Evolutionary conservation across 1,140 invertebrate species (phyloP), one percentile per base, ranked within the genome.

Genomic region (Neodiprion pinetum): DNA sequence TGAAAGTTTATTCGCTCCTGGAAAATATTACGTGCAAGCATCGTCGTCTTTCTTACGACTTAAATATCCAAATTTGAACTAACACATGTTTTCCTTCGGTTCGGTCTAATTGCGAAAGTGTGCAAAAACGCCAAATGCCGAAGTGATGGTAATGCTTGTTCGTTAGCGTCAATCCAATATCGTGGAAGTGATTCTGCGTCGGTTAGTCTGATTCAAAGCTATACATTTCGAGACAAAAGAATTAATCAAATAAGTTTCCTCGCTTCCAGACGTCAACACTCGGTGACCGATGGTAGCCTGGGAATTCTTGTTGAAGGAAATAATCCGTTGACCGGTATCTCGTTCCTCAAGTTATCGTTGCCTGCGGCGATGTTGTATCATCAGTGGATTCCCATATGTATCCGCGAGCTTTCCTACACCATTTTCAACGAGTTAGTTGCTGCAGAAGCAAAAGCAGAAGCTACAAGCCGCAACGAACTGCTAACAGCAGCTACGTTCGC

Each of bases 401-500:
- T 9, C 53, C 11, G 53, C n/a, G 28, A 4, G 28, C 28, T 1
- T 40, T 40, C 28, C 28, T 40, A 40, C 5, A 40, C 28, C 28
- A 2, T 40, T 40, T 40, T 3, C 28, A 40, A 40, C 5, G 28
- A 40, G 28, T 40, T 40, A 40, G 28, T 40, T 5, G 28, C 28
- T 40, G 28, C 28, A 40, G 28, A 61, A 61, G 53, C 53, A 61
- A 61, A 17, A 61, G 53, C 53, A 17, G 53, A 61, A 17, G 53
- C 53, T 61, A 14, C 53, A 5, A 61, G 53, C 53, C 53, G n/a
- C 3, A 61, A 12, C 11, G 53, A 17, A 17, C 53, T 61, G n/a
- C 53, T 17, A 61, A 17, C 53, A 61, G 11, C 53, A 61, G 53
- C 53, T 61, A 61, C 53, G 9, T 61, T 9, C 9, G 83, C 84